A percentile compares a stretch with the other conserved stretches of the same genome.
These are phyloP conservation scores for Turnix velox DNA, from an alignment of 2,113 vertebrate genomes.

Conservation along the genomic window DNA sequence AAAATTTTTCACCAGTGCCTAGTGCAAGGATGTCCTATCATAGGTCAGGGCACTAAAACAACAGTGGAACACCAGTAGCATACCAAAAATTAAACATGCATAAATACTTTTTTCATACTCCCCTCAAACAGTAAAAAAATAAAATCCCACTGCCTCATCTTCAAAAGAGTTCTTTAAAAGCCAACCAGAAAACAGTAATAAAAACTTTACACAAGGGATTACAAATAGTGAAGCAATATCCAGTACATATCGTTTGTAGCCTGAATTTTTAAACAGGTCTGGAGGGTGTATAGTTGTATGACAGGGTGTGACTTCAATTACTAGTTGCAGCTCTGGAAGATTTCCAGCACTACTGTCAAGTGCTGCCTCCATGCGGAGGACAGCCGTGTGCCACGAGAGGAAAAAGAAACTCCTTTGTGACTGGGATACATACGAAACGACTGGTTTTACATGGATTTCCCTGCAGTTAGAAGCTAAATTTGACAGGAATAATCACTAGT, in stretches of 20 bases:
- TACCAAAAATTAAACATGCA: background rate
- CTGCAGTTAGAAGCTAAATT: background rate
- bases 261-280: background rate
- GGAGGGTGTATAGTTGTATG: background rate
- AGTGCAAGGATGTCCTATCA: fast-evolving
- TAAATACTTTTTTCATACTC: background rate
- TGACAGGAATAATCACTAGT: fast-evolving
- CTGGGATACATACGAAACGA: background rate
- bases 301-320: conserved; percentile 17
- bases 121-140: background rate
- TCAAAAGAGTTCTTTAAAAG: background rate
- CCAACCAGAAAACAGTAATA: background rate
- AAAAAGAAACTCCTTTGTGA: background rate
- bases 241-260: background rate
- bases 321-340: background rate
- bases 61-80: background rate
- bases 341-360: background rate
- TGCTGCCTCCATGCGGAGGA: background rate
- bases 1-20: background rate
- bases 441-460: background rate
- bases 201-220: background rate
- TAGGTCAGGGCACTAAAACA: background rate
- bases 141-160: background rate
- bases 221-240: background rate
- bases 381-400: background rate